phyloP scores from a whole-genome alignment of 1,140 invertebrate species.

The Micrasema minimum region DNA sequence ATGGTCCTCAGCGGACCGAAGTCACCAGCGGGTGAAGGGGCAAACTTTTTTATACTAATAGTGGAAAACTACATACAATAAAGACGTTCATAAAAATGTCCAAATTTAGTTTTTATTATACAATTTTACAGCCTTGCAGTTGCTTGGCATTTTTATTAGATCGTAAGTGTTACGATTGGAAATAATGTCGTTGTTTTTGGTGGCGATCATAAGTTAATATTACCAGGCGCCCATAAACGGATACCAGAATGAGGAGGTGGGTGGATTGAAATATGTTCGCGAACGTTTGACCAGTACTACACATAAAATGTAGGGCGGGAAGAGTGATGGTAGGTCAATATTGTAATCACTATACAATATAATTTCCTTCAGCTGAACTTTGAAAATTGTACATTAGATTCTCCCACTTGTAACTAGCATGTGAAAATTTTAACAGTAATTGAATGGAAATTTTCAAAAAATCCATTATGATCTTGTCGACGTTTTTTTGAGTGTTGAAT shows the following conservation, averaged over 20 bases:
- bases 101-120: too few relatives aligned
- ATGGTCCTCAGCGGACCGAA: conserved; percentile 38
- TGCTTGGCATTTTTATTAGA: not conserved
- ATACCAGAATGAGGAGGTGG: conserved; percentile 14
- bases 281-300: conserved; percentile 5
- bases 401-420: too few relatives aligned
- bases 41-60: not conserved
- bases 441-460: too few relatives aligned
- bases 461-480: too few relatives aligned
- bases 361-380: too few relatives aligned
- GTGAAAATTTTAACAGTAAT: too few relatives aligned
- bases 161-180: not conserved
- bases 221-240: conserved; percentile 28
- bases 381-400: too few relatives aligned
- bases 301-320: conserved; percentile 16
- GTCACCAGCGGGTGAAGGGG: conserved; percentile 32
- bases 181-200: conserved; percentile 1
- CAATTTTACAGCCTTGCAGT: not conserved
- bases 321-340: conserved; percentile 23
- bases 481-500: too few relatives aligned
- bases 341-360: not conserved
- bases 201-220: conserved; percentile 4
- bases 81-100: too few relatives aligned
- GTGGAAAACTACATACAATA: too few relatives aligned
- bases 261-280: conserved; percentile 25